A percentile compares a stretch with the other conserved stretches of the same genome.
phyloP scores from a whole-genome alignment of 2,797 vertebrate genomes.

The Selene dorsalis region DNA sequence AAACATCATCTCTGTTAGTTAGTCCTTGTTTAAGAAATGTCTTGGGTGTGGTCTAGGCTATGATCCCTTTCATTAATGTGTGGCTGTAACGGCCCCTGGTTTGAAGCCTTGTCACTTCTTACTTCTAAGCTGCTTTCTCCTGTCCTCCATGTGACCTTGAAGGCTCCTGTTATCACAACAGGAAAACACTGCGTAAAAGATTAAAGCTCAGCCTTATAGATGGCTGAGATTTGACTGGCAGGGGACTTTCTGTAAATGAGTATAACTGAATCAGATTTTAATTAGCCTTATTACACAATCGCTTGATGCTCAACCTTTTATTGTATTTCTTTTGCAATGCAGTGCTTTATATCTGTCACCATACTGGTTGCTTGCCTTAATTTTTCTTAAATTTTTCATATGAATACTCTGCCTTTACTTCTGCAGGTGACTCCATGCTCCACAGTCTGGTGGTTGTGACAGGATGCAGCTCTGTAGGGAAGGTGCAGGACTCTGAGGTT shows the following conservation, averaged over 20 bases:
- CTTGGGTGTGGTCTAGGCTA: background rate
- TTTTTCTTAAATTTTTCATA: background rate
- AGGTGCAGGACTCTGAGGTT: slow-evolving; percentile 98
- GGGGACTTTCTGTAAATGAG: background rate
- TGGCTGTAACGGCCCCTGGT: slow-evolving; percentile 17
- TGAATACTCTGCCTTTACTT: slow-evolving; percentile 6
- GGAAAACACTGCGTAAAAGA: slow-evolving; percentile 44
- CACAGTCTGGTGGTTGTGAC: slow-evolving; percentile 97
- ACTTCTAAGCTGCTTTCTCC: slow-evolving; percentile 70
- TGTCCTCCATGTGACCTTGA: slow-evolving; percentile 68
- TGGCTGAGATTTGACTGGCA: slow-evolving; percentile 47
- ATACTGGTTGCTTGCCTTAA: background rate
- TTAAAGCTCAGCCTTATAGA: slow-evolving; percentile 54
- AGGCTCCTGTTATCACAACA: slow-evolving; percentile 70
- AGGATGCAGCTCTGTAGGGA: slow-evolving; percentile 98
- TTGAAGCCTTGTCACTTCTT: slow-evolving; percentile 40
- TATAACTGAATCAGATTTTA: background rate
- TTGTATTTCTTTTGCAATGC: background rate
- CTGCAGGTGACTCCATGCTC: slow-evolving; percentile 92
- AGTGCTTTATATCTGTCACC: background rate
- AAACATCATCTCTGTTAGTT: background rate
- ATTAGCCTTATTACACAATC: slow-evolving; percentile 20
- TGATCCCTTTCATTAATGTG: slow-evolving; percentile 2
- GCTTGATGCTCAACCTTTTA: background rate
- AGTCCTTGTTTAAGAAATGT: background rate